Base-by-base conservation (phyloP, 2,797 vertebrate species). In the Danio choprae region DNA sequence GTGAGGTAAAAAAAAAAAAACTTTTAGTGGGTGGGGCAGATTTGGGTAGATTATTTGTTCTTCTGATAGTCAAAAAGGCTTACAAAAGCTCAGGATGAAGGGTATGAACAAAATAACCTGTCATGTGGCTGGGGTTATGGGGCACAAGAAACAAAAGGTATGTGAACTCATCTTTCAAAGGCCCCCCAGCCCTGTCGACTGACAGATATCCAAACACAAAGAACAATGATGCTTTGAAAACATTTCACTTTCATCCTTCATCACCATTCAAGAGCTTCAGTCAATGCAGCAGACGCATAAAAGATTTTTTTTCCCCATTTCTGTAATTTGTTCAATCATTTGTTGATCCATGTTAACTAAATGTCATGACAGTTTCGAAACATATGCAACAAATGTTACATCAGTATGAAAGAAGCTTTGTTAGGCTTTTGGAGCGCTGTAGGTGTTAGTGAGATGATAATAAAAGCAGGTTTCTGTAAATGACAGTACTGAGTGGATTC, bases 221-320 rank as follows among this genome's bases (percentile, higher is more conserved):
- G 83, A 91, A 89, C 89, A 90, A 93, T 89, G 87, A 79, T 53
- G 74, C 87, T 87, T 85, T 91, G 90, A 90, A 89, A 91, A 90
- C 89, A 90, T 89, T 89, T 90, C 87, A 77, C 86, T 87, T 82
- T 76, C 65, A 41, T 87, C 82, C 70, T 80, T 77, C 88, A 89
- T 87, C 84, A 84, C 73, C 84, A 81, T 86, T 81, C 80, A 85
- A 84, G 70, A 69, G 41, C 53, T 43, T 11, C 71, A 78, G 38
- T 53, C 55, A 69, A 63, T 43, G 44, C 2, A 63, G 46, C 15
- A 38, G 58, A 43, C 6, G 6, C 18, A 38, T n/a, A 41, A 41
- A 36, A 77, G 16, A 67, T n/a, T 16, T 44, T 56, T 41, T 36
- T 55, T 15, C 77, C 77, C 9, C 0, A 43, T 53, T 67, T 67